Percentiles rank a stretch among this genome's conserved stretches.
These are phyloP conservation scores for Orycteropus afer DNA, from an alignment of 2,113 vertebrate species.

Conservation along the genomic window DNA sequence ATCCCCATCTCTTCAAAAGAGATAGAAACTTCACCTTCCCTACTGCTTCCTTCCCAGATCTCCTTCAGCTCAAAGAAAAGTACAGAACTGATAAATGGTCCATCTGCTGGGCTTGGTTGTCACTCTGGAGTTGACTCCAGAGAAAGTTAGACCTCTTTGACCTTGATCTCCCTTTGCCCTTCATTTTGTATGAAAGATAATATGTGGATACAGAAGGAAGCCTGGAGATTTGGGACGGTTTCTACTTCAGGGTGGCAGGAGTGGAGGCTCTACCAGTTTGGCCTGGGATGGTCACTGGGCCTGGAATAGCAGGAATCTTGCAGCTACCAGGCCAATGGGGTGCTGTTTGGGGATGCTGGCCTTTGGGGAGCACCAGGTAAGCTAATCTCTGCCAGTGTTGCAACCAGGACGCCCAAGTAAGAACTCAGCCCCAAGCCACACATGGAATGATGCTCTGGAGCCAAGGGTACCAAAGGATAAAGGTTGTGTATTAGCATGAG, in stretches of 20 bases:
- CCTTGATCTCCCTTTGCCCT: background rate
- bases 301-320: background rate
- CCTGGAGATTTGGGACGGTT: background rate
- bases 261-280: fast-evolving
- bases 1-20: background rate
- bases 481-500: constrained; percentile 80
- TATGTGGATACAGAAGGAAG: background rate
- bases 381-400: background rate
- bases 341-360: background rate
- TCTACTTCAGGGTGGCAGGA: background rate
- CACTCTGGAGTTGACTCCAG: background rate
- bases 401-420: background rate
- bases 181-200: background rate
- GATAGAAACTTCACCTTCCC: background rate
- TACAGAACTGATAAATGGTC: background rate
- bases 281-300: background rate
- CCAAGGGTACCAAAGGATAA: constrained; percentile 84
- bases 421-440: background rate
- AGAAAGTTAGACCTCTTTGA: background rate
- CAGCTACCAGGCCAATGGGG: background rate
- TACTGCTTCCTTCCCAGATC: background rate
- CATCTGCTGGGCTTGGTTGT: background rate
- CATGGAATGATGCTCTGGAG: constrained; percentile 81
- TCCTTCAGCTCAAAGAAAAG: background rate
- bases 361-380: background rate